Evolutionary conservation across 1,140 invertebrate species (phyloP).

Genomic region (Hesperophylax magnus): DNA sequence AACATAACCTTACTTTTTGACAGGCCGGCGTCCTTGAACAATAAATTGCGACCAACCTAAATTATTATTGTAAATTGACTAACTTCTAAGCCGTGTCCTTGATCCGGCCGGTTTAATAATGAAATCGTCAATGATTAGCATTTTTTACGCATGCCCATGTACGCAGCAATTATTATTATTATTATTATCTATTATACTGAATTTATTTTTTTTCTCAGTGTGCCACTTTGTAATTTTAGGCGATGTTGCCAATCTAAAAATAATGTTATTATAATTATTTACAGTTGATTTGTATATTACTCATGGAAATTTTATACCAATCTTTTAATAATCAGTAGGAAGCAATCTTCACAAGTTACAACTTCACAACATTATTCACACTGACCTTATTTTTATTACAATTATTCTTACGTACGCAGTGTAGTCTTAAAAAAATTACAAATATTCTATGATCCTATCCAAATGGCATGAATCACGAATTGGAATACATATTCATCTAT

Average conservation of each 20-base stretch:
- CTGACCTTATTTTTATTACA: too few species aligned
- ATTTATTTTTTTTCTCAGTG: constrained; percentile 2
- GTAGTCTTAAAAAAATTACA: too few species aligned
- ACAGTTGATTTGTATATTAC: too few species aligned
- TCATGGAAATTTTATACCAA: too few species aligned
- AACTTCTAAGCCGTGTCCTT: constrained; percentile 20
- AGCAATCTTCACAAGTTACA: too few species aligned
- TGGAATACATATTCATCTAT: too few species aligned
- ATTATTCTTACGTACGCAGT: too few species aligned
- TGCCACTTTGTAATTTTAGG: constrained; percentile 1
- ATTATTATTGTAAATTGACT: constrained; percentile 16
- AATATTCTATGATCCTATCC: too few species aligned
- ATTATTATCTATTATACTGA: constrained; percentile 19
- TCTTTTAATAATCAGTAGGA: too few species aligned
- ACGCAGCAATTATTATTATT: constrained; percentile 36
- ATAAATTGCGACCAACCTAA: constrained; percentile 8
- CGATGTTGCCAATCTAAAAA: constrained; percentile 5
- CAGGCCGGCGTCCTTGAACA: constrained; percentile 30
- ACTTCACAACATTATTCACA: too few species aligned
- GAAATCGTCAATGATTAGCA: constrained; percentile 35
- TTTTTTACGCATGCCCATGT: constrained; percentile 15
- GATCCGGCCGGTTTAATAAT: constrained; percentile 18
- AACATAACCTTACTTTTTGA: constrained; percentile 34
- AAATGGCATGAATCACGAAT: too few species aligned
- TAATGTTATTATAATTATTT: too few species aligned